Percentiles rank a stretch among this genome's conserved stretches.
These are phyloP conservation scores for Propithecus deckenii DNA, from an alignment of 2,797 vertebrate genomes.

Conservation along the genomic window DNA sequence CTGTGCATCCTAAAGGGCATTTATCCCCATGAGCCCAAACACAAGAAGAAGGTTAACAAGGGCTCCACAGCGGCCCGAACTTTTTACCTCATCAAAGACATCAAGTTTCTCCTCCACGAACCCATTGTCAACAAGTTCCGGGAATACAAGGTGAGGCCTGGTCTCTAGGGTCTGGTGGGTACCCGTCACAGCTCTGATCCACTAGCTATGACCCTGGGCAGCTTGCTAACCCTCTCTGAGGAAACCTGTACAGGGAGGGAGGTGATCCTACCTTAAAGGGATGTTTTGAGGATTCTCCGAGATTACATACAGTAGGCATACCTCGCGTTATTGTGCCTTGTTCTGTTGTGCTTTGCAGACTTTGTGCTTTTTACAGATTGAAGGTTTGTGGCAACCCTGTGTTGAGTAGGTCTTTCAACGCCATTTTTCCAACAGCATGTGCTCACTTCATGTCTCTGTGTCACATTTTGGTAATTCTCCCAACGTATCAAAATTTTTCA, in stretches of 20 bases:
- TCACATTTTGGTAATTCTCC: neutral
- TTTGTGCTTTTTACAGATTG: neutral
- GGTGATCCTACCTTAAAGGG: neutral
- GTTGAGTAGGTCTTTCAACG: neutral
- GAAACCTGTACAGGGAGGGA: neutral
- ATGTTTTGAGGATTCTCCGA: neutral
- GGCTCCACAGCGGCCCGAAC: conserved; percentile 94
- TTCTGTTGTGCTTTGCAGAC: neutral
- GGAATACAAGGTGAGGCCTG: conserved; percentile 92
- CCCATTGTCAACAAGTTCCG: conserved; percentile 95
- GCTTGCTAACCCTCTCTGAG: neutral
- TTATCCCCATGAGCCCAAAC: conserved; percentile 97
- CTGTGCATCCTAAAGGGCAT: conserved; percentile 98
- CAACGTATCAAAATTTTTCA: neutral
- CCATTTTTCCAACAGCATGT: neutral
- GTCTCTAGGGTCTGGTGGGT: neutral
- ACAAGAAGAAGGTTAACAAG: conserved; percentile 99
- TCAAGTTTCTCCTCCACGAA: conserved; percentile 96
- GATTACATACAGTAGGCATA: neutral
- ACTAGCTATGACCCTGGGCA: neutral
- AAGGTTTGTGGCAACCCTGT: neutral
- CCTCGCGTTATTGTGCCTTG: neutral
- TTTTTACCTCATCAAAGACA: conserved; percentile 97
- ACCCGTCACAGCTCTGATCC: neutral
- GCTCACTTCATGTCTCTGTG: neutral